Percentiles rank a stretch among this genome's conserved stretches.
These are phyloP conservation scores for Ectobius pallidus DNA, from an alignment of 2,888 invertebrate genomes.

Conservation along the genomic window DNA sequence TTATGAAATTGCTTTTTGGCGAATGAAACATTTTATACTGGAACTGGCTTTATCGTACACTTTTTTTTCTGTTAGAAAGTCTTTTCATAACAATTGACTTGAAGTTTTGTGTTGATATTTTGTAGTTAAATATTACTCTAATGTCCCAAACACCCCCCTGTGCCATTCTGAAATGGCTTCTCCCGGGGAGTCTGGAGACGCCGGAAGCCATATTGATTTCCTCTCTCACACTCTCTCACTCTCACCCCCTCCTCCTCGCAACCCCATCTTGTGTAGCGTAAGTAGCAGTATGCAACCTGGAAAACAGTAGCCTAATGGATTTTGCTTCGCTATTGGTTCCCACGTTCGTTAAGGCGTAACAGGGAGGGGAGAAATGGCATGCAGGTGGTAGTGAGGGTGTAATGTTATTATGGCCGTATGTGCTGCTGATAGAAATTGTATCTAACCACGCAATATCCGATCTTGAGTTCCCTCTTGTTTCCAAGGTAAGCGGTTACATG, in stretches of 20 bases:
- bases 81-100: no score
- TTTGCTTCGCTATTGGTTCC: constrained; percentile 38
- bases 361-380: neutral
- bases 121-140: neutral
- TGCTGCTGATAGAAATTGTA: constrained; percentile 31
- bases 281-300: constrained; percentile 34
- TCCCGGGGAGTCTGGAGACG: constrained; percentile 48
- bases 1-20: no score
- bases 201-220: constrained; percentile 59
- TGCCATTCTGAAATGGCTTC: constrained; percentile 54
- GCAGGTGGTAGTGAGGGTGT: constrained; percentile 30
- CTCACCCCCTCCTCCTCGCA: constrained; percentile 38
- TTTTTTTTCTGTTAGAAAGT: no score
- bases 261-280: constrained; percentile 25
- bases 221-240: constrained; percentile 42
- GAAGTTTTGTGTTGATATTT: neutral
- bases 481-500: no score
- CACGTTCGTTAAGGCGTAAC: constrained; percentile 41
- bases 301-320: constrained; percentile 37
- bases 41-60: no score
- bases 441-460: constrained; percentile 19
- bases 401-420: constrained; percentile 23
- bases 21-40: no score
- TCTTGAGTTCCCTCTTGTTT: neutral
- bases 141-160: constrained; percentile 14